Evolutionary conservation across 37 sponge, comb jelly and placozoan genomes (phyloP).

Genomic region (Oscarella lobularis): DNA sequence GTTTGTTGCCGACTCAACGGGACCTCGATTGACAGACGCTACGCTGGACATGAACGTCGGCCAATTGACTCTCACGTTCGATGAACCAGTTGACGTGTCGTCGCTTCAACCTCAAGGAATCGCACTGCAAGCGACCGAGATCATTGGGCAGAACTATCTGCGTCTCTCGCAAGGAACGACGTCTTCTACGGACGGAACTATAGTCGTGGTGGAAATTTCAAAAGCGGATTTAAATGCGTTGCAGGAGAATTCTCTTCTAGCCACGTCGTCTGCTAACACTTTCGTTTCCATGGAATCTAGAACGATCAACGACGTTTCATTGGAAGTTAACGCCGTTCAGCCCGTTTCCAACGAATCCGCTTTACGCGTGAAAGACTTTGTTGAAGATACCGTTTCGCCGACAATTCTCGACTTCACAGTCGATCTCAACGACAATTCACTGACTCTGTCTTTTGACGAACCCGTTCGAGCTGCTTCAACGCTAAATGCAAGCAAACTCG

Average conservation of each 20-base stretch:
- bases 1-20: constrained; percentile 47
- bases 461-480: constrained; percentile 47
- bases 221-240: constrained; percentile 41
- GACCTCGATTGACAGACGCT: constrained; percentile 35
- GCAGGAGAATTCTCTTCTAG: constrained; percentile 29
- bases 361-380: constrained; percentile 18
- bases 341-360: constrained; percentile 17
- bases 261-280: constrained; percentile 16
- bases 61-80: constrained; percentile 42
- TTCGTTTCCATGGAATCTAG: constrained; percentile 39
- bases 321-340: constrained; percentile 28
- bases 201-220: constrained; percentile 15
- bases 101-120: constrained; percentile 50
- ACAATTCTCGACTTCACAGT: constrained; percentile 30
- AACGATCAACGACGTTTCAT: constrained; percentile 43
- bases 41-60: constrained; percentile 44
- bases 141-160: constrained; percentile 11
- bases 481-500: constrained; percentile 14
- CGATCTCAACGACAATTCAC: constrained; percentile 53
- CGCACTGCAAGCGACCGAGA: constrained; percentile 17
- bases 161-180: constrained; percentile 7
- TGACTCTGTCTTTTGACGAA: constrained; percentile 49
- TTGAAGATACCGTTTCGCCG: constrained; percentile 45
- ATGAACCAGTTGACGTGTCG: constrained; percentile 54
- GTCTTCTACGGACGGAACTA: constrained; percentile 9